Evolutionary conservation across 1,140 invertebrate genomes (phyloP), one percentile per base, ranked within the genome.

Genomic region (Drosophila kikkawai): DNA sequence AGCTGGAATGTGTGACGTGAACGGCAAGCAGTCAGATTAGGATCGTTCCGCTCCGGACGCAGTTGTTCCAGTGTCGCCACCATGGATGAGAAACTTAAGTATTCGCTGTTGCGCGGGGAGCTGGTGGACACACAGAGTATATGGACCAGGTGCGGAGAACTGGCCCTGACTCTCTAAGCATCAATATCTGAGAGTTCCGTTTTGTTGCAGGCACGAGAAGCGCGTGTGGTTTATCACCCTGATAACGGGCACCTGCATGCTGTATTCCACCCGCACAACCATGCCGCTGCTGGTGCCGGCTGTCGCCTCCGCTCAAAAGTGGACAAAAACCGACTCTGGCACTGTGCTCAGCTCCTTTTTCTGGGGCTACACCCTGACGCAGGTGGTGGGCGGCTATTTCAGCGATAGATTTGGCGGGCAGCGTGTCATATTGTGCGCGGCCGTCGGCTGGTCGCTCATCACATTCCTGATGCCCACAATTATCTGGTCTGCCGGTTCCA

Each of bases 321-420:
- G 96, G 96, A 95, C 94, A 78, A 96, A 96, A 93, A 95, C 95
- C 34, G 94, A 96, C 76, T 95, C 95, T 17, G 96, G 96, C 4
- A 95, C 95, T 3, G 95, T 96, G 48, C 82, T 97, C 11, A 96
- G 96, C 7, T 95, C 95, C 34, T 97, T 97, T 83, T 97, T 97
- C 82, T 97, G 96, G 95, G 96, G 96, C 55, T 97, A 97, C 76
- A 96, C 95, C 1, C 85, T 96, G 50, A 96, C 96, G 0, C 96
- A 96, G 92, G 94, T 96, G 44, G 60, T 95, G 51, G 96, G 95
- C 50, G 96, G 96, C 13, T 95, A 96, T 80, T 91, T 96, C 12
- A 96, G 95, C 71, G 96, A 96, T 87, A 93, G 93, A 44, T 94
- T 95, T 65, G 96, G 96, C 29, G 96, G 96, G 0, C 95, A 96